Percentiles rank a stretch among this genome's conserved stretches.
phyloP scores from a whole-genome alignment of 2,888 invertebrate species.

The Smittia sp. region DNA sequence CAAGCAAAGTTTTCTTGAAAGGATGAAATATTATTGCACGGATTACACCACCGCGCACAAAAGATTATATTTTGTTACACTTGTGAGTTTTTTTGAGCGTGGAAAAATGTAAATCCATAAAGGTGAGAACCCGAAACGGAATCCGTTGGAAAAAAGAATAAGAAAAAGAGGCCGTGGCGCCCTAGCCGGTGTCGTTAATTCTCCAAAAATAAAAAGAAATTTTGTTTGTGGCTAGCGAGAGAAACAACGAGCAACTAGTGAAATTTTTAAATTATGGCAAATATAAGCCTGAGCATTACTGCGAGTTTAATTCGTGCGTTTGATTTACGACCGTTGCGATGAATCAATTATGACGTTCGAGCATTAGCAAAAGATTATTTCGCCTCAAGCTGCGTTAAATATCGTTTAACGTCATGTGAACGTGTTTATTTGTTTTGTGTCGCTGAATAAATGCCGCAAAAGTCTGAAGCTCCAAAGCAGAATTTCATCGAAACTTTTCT shows the following conservation, averaged over 20 bases:
- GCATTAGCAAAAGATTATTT: constrained; percentile 14
- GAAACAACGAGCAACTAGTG: background rate
- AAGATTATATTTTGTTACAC: background rate
- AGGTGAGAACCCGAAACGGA: background rate
- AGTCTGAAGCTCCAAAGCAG: no score
- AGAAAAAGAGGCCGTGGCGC: background rate
- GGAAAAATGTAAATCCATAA: background rate
- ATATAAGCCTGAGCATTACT: background rate
- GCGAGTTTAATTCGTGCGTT: background rate
- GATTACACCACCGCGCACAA: background rate
- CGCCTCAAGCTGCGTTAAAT: background rate
- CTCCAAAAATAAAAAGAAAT: background rate
- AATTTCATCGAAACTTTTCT: no score
- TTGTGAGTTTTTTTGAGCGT: background rate
- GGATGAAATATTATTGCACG: background rate
- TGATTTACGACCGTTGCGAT: constrained; percentile 19
- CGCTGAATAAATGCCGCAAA: background rate
- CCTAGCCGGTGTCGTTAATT: background rate
- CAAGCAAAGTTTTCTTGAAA: background rate
- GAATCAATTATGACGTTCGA: constrained; percentile 34
- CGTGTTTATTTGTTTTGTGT: background rate
- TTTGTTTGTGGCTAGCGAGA: background rate
- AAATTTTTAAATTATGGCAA: constrained; percentile 4
- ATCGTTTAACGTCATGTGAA: background rate
- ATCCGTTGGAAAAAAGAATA: background rate